phyloP scores from a whole-genome alignment of 2,797 vertebrate genomes.

The Cheracebus regulus region DNA sequence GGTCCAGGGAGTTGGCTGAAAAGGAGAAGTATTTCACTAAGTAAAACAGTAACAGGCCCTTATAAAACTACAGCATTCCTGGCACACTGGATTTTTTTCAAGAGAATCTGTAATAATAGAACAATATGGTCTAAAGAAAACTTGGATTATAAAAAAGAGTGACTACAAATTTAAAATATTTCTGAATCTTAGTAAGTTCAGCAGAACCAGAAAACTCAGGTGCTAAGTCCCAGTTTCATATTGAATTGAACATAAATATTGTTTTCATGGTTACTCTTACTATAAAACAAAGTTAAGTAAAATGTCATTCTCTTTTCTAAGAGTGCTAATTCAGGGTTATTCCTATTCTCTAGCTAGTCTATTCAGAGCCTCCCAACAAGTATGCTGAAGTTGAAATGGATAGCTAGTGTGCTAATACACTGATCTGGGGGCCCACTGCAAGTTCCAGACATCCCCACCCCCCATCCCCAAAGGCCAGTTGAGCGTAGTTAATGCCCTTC shows the following conservation, averaged over 20 bases:
- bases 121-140: slow-evolving; percentile 41
- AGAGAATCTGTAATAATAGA: slow-evolving; percentile 30
- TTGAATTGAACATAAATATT: not conserved
- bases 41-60: not conserved
- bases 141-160: slow-evolving; percentile 21
- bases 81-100: slow-evolving; percentile 53
- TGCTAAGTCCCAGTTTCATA: not conserved
- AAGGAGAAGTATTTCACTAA: slow-evolving; percentile 52
- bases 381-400: not conserved
- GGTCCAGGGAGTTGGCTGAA: slow-evolving; percentile 83
- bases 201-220: not conserved
- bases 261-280: slow-evolving; percentile 16
- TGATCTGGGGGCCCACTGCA: not conserved
- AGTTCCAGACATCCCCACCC: not conserved
- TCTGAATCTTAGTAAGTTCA: slow-evolving; percentile 32
- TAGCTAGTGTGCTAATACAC: not conserved
- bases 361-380: not conserved
- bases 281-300: slow-evolving; percentile 41
- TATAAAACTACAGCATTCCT: not conserved
- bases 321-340: slow-evolving; percentile 23
- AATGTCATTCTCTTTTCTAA: slow-evolving; percentile 14
- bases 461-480: not conserved
- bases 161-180: slow-evolving; percentile 41
- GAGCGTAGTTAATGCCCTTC: not conserved
- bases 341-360: slow-evolving; percentile 12